Evolutionary conservation across 2,888 invertebrate species (phyloP), one percentile per base, ranked within the genome.

Genomic region (Acanthosoma haemorrhoidale): DNA sequence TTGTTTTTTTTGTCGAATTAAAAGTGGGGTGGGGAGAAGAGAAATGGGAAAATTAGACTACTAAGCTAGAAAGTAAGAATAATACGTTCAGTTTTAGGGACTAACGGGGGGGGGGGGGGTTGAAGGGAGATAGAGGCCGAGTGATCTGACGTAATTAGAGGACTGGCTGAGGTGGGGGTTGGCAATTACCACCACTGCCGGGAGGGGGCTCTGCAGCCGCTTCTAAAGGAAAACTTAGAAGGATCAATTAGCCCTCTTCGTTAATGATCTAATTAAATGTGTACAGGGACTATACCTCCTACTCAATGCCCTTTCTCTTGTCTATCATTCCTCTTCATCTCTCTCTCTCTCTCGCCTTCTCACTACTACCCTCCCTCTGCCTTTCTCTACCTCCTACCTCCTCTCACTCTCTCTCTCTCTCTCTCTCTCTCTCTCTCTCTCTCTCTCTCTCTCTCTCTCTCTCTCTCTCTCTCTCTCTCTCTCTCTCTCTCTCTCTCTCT

Each of bases 181-280:
- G 51, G 51, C 51, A 51, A 51, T 51, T 51, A 51, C 51, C 25
- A 51, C 51, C 21, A 51, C 29, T 51, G 29, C 51, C 25, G 29
- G 25, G n/a, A n/a, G 18, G 25, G 43, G 25, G 16, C 16, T 32
- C 5, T 32, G 39, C 39, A n/a, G n/a, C 39, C 13, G 5, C 16
- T 13, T n/a, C 51, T 51, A 25, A 51, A 51, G 51, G 70, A 72
- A 72, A 70, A 79, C 78, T 79, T 80, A 78, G 79, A 77, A 79
- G 80, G 80, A 80, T 80, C 81, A 82, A 81, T 82, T 81, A 81
- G 80, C 61, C 31, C 31, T 8, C 34, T 80, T 79, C 80, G 79
- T 81, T 82, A 81, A 81, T 81, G 82, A 81, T 81, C 80, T 82
- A 81, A 81, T 81, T 82, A 81, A 81, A 81, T 80, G 80, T 79